Evolutionary conservation across 2,113 vertebrate species (phyloP), one percentile per base, ranked within the genome.

Genomic region (Cyanoderma ruficeps): DNA sequence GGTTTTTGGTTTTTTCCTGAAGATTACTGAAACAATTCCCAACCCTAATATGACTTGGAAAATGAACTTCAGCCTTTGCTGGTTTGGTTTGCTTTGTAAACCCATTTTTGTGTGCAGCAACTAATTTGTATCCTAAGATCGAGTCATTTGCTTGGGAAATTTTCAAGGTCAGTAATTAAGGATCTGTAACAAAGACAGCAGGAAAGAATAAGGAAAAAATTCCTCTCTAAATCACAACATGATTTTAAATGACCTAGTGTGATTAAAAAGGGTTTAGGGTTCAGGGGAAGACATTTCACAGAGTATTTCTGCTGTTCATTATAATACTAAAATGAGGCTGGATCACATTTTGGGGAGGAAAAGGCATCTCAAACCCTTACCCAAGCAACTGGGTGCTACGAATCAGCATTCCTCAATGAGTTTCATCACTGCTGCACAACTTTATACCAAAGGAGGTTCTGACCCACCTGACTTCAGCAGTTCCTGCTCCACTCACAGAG

Each of bases 1-100:
- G 17, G 3, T 0, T 1, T 5, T 16, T 7, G 6, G 0, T 8
- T 46, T 70, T 41, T 33, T 15, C 30, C 22, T 56, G 31, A 72
- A 53, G 42, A 56, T 46, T 53, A 49, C 11, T 44, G 28, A 65
- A 49, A 65, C 2, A 4, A 56, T 89, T 69, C 25, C n/a, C 21
- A 88, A 27, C 3, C 16, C 11, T 90, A 77, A 59, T 24, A 77
- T 17, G 22, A 21, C 42, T 80, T 63, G 60, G 47, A 44, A 83
- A 65, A 90, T 59, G 8, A 90, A 52, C 4, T 65, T 83, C 46
- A 74, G 42, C 23, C 15, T 95, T 85, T 47, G 16, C 7, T 59
- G 57, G 13, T 70, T 33, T 71, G 28, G 8, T 65, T 84, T 90
- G 67, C 37, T 72, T 87, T 67, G 13, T 70, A 91, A 91, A 83